A percentile compares a stretch with the other conserved stretches of the same genome.
These are phyloP conservation scores for Mirounga angustirostris DNA, from an alignment of 2,113 vertebrate species.

Conservation along the genomic window DNA sequence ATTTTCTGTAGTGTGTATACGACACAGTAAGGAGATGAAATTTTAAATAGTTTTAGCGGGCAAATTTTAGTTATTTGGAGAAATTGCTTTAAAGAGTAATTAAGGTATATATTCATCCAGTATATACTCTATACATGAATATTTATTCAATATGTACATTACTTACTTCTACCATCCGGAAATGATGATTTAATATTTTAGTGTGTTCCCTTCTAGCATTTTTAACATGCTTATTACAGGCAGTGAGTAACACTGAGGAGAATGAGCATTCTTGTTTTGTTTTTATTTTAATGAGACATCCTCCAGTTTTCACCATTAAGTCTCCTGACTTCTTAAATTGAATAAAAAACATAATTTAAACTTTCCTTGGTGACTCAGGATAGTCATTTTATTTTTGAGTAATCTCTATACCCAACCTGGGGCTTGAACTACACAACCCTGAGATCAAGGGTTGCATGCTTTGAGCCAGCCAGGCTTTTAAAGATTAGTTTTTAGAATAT, in stretches of 20 bases:
- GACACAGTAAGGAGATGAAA: background rate
- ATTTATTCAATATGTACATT: background rate
- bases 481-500: background rate
- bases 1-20: background rate
- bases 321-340: background rate
- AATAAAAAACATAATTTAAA: background rate
- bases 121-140: background rate
- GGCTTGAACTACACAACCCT: background rate
- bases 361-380: background rate
- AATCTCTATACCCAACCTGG: background rate
- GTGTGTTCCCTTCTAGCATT: background rate
- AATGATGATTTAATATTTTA: slow-evolving; percentile 37
- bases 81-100: slow-evolving; percentile 38
- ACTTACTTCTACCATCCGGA: background rate
- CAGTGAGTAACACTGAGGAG: background rate
- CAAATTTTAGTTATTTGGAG: slow-evolving; percentile 11
- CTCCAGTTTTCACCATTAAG: background rate
- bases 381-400: background rate
- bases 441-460: background rate
- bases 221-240: background rate
- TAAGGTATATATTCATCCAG: background rate
- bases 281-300: background rate
- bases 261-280: slow-evolving; percentile 14
- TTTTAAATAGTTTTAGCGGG: background rate
- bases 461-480: background rate